Evolutionary conservation across 2,113 vertebrate species (phyloP), one percentile per base, ranked within the genome.

Genomic region (Cariama cristata): DNA sequence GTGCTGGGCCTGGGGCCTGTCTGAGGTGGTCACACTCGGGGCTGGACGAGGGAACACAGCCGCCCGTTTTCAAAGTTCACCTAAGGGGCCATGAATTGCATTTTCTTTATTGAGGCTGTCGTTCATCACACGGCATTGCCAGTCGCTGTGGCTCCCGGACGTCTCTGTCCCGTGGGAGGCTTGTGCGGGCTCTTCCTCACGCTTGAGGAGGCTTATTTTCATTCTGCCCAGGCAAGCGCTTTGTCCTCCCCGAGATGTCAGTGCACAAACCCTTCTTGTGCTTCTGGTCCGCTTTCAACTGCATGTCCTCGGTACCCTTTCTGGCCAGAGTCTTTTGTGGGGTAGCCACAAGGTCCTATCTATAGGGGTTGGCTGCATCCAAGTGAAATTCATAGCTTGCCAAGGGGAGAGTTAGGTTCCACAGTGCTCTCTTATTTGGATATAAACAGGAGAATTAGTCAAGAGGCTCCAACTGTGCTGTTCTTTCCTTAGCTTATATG

Each of bases 371-470:
- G 92, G 90, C 92, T 92, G 67, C 2, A 0, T 94, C 80, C 92
- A 60, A 95, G 90, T 50, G 84, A 56, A 68, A 77, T 94, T 92
- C 96, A 69, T 23, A 33, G 95, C 74, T 75, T 97, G 97, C 96
- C 95, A 96, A 96, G 68, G 45, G 84, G 80, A 95, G 75, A 86
- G 35, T 9, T 15, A 55, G 56, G 75, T 91, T 91, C 79, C 68
- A 91, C 89, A 95, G 88, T 71, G 56, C 90, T 73, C 86, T 96
- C 92, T 94, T 96, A 91, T 88, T 94, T 84, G 90, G 88, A 42
- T 53, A 67, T 76, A 84, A 96, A 95, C 93, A 93, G 88, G 81
- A 91, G 90, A 94, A 95, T 86, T 95, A 95, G 93, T 96, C 90
- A 95, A 93, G 94, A 86, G 90, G 53, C 80, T 91, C 96, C 84